phyloP scores from a whole-genome alignment of 2,888 invertebrate species.

The Diaphora mendica region DNA sequence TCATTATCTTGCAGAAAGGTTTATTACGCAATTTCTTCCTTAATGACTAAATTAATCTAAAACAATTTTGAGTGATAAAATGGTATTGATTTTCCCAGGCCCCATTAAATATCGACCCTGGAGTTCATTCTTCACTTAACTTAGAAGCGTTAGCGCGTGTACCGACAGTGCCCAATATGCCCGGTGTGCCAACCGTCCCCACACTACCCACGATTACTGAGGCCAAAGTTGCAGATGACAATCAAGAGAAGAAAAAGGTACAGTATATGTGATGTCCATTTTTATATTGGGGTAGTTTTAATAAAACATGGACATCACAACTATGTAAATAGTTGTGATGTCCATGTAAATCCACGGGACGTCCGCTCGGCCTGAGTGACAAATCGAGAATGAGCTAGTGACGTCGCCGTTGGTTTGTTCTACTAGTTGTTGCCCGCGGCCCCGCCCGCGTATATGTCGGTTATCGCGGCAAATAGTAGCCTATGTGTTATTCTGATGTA shows the following conservation, averaged over 20 bases:
- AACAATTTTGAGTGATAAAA: conserved; percentile 13
- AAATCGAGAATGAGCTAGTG: neutral
- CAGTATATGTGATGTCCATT: neutral
- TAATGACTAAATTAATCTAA: conserved; percentile 43
- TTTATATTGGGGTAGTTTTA: neutral
- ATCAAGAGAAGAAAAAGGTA: conserved; percentile 73
- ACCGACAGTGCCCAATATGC: conserved; percentile 90
- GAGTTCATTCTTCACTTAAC: conserved; percentile 96
- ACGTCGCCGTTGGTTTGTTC: no score
- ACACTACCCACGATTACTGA: conserved; percentile 96
- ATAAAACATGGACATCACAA: no score
- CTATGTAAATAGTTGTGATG: no score
- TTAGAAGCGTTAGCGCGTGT: conserved; percentile 88
- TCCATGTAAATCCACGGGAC: no score
- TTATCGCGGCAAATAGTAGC: no score
- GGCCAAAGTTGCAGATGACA: conserved; percentile 90
- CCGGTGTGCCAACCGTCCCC: conserved; percentile 93
- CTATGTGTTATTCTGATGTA: no score
- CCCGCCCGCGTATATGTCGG: no score
- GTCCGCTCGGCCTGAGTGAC: no score
- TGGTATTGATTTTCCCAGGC: conserved; percentile 62
- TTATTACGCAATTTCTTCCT: conserved; percentile 1
- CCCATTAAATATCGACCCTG: conserved; percentile 96
- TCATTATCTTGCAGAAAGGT: neutral
- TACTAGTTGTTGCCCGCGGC: no score